Conservation (phyloP, 2,888 invertebrate species). For the Protula sp. region DNA sequence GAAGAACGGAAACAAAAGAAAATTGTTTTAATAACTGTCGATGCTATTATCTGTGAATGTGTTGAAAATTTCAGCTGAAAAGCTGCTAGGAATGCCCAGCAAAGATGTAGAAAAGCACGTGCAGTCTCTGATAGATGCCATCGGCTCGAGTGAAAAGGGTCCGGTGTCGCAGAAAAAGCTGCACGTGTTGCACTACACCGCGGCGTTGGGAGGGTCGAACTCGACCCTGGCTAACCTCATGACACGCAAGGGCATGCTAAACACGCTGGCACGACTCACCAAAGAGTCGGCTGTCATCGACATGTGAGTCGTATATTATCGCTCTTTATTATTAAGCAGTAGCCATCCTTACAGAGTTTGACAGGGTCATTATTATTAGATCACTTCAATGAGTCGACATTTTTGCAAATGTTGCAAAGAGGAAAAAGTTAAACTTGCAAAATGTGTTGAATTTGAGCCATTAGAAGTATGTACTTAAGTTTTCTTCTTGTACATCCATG, state of each 20-base stretch:
- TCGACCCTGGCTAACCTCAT: constrained; percentile 30
- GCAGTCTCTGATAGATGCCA: constrained; percentile 32
- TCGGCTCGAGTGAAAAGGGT: constrained; percentile 41
- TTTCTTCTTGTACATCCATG: constrained; percentile 1
- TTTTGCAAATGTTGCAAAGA: too few species aligned
- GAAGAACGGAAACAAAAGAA: too few species aligned
- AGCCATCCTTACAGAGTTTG: too few species aligned
- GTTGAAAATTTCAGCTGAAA: constrained; percentile 41
- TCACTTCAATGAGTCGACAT: too few species aligned
- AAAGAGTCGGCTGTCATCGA: constrained; percentile 47
- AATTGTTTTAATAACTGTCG: too few species aligned
- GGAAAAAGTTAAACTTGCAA: too few species aligned
- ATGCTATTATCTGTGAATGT: too few species aligned
- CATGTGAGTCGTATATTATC: constrained; percentile 41
- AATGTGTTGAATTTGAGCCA: too few species aligned
- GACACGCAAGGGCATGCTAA: constrained; percentile 28
- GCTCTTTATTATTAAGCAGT: too few species aligned
- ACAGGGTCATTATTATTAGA: too few species aligned
- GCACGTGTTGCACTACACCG: constrained; percentile 46
- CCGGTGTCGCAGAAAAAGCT: constrained; percentile 49
- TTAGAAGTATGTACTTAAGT: too few species aligned
- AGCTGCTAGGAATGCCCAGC: constrained; percentile 34
- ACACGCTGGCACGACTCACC: constrained; percentile 36
- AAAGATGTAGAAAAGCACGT: constrained; percentile 42
- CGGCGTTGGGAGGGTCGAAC: constrained; percentile 29